Base-by-base conservation (phyloP, 2,113 vertebrate genomes). In the Callionymus lyra region DNA sequence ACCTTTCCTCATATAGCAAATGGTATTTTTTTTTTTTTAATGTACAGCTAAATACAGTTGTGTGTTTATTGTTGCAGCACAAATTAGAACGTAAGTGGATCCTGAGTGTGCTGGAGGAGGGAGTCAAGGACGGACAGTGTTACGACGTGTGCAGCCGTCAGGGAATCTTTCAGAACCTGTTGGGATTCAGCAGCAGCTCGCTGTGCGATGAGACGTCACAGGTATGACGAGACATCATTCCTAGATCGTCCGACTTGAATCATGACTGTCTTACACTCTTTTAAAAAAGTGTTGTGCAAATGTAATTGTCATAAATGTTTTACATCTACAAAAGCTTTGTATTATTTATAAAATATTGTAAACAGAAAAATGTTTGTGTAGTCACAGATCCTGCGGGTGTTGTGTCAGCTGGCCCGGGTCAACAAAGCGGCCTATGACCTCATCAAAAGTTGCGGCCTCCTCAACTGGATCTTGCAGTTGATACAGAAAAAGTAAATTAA, bases 61-160 rank as follows among this genome's bases (percentile, higher is more conserved):
- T 41, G 10, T 41, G 8, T 15, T 1, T 50, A 1, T 52, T 19
- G 33, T 35, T 31, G 9, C 43, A 96, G 94, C 87, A 91, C 56
- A 92, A 85, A 77, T 44, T 63, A 2, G 93, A 98, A 47, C 88
- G 84, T 3, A 85, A 88, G 6, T 98, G 94, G 95, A 73, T 91
- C 38, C 53, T 98, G 8, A 76, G 53, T 2, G 53, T 98, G 9
- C 76, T 98, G 44, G 79, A 81, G 45, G 86, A 92, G 47, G 91
- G 93, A 3, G 59, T 97, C 16, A 82, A 72, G 9, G 93, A 97
- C 56, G 81, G 72, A 11, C 48, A 86, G 12, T 90, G 89, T 70
- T 98, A 86, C 1, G 75, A 90, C 13, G 55, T 95, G 1, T 94
- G 85, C 14, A 79, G 89, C 55, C 78, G 85, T 53, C 91, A 97